Conservation (phyloP, 2,797 vertebrate species). For the Notolepis coatsorum region DNA sequence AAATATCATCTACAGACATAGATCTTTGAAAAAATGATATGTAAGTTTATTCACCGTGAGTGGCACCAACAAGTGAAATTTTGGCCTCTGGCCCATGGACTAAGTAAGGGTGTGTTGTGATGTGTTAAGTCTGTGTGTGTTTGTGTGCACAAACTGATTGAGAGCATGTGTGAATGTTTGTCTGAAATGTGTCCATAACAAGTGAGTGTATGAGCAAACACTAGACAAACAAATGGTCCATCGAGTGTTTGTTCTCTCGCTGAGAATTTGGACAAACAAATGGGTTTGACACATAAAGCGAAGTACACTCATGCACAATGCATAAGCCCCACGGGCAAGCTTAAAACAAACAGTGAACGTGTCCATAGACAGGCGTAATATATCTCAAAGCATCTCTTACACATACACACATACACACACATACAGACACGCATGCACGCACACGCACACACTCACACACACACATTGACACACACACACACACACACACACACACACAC, state of each 20-base stretch:
- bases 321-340: slow-evolving; percentile 74
- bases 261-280: slow-evolving; percentile 79
- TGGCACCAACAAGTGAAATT: no score
- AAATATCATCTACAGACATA: no score
- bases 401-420: not conserved
- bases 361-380: slow-evolving; percentile 71
- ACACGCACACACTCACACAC: slow-evolving; percentile 32
- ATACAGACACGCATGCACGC: not conserved
- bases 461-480: not conserved
- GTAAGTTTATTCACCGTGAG: no score
- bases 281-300: slow-evolving; percentile 77
- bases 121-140: no score
- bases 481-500: not conserved
- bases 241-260: slow-evolving; percentile 64
- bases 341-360: slow-evolving; percentile 76
- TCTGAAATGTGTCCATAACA: no score
- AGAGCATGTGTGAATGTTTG: no score
- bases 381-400: slow-evolving; percentile 61
- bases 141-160: no score
- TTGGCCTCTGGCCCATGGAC: no score
- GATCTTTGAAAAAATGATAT: no score
- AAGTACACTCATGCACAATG: slow-evolving; percentile 77
- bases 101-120: no score
- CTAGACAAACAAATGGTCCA: slow-evolving; percentile 70
- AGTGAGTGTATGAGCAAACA: slow-evolving; percentile 40